Base-by-base conservation (phyloP, 2,113 vertebrate species). In the Cololabis saira region DNA sequence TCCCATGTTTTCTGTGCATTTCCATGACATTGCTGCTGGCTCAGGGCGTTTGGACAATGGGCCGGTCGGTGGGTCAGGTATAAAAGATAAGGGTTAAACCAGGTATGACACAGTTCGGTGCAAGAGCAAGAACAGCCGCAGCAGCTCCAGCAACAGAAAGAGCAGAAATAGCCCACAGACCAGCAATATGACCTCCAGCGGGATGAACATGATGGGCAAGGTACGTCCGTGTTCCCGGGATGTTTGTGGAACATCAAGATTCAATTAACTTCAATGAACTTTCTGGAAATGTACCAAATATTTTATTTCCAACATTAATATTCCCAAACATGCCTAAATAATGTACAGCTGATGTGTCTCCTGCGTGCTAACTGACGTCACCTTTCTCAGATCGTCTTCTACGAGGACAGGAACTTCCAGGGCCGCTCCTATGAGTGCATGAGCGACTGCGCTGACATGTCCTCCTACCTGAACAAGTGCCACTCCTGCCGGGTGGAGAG, bases 381-480 rank as follows among this genome's bases (percentile, higher is more conserved):
- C 27, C 21, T 45, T 15, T 9, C 16, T 47, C 61, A 90, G 91
- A 89, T 92, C 58, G 57, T 70, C 67, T n/a, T n/a, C n/a, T n/a
- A n/a, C n/a, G n/a, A n/a, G n/a, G n/a, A n/a, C n/a, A n/a, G n/a
- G n/a, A n/a, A n/a, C n/a, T n/a, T n/a, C n/a, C n/a, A n/a, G n/a
- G n/a, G n/a, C n/a, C n/a, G n/a, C n/a, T n/a, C n/a, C 66, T 92
- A 91, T 54, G 92, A 93, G 81, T 91, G 89, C 82, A 84, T 70
- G 70, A 88, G 82, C 44, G 92, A 93, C 82, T 89, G 87, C 72
- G 48, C 88, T 4, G 89, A 93, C 74, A 81, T 93, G 83, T 69
- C 86, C 56, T 61, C 87, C 71, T 87, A 90, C 67, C 65, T 92
- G 72, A 93, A 27, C 87, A 18, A 33, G 86, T 92, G 90, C 61